Evolutionary conservation across 2,797 vertebrate species (phyloP).

Genomic region (Enteromius treurensis): DNA sequence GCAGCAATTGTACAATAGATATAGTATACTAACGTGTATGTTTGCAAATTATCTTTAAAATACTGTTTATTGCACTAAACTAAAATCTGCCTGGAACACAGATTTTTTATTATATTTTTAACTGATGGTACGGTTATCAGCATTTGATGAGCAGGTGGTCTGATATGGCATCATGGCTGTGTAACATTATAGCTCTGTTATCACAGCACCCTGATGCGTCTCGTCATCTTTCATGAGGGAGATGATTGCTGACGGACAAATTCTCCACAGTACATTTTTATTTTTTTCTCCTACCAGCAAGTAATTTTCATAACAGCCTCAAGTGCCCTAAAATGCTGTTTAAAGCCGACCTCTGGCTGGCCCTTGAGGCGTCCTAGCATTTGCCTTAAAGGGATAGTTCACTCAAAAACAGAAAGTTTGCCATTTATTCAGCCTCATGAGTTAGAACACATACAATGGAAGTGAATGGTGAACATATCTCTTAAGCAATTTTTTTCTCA

Average conservation of each 20-base stretch:
- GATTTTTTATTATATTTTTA: not conserved
- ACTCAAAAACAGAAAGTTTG: not conserved
- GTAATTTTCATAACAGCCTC: conserved; percentile 17
- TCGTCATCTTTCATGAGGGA: conserved; percentile 6
- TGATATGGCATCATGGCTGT: not conserved
- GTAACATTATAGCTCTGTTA: conserved; percentile 21
- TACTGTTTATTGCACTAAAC: not conserved
- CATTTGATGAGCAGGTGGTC: not conserved
- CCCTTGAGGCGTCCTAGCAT: not conserved
- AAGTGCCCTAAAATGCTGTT: conserved; percentile 8
- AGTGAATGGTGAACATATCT: not conserved
- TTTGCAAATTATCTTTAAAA: not conserved
- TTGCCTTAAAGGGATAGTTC: not conserved
- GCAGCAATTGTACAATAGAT: conserved; percentile 1
- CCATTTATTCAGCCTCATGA: not conserved
- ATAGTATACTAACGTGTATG: not conserved
- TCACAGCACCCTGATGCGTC: conserved; percentile 5
- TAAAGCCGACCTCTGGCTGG: not conserved
- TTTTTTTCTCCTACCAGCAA: not conserved
- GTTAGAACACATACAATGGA: not conserved
- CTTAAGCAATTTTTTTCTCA: not conserved
- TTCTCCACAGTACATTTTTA: not conserved
- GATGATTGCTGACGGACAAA: conserved; percentile 7
- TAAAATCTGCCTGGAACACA: not conserved
- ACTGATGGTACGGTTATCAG: not conserved